Conservation (phyloP, 2,888 invertebrate genomes). For the Apantesis nais region DNA sequence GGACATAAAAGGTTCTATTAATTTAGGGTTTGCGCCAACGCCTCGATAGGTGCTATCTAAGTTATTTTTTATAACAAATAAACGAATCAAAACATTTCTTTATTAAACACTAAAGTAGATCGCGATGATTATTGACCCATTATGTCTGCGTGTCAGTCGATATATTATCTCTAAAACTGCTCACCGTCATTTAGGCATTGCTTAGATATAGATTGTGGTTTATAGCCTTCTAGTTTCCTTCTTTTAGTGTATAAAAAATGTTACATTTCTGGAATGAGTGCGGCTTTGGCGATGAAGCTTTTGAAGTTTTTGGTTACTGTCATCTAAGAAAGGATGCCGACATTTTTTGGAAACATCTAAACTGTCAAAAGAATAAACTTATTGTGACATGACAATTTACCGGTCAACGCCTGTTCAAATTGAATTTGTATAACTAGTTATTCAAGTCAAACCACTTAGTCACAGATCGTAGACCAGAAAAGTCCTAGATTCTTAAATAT, state of each 20-base stretch:
- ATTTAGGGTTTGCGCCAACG: constrained; percentile 45
- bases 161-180: constrained; percentile 62
- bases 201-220: constrained; percentile 39
- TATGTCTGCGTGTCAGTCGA: constrained; percentile 65
- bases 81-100: constrained; percentile 78
- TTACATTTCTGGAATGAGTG: constrained; percentile 14
- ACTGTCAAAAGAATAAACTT: background rate
- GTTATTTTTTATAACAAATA: constrained; percentile 72
- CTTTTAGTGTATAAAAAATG: constrained; percentile 24
- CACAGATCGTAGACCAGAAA: background rate
- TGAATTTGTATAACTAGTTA: background rate
- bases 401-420: constrained; percentile 3
- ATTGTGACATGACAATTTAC: background rate
- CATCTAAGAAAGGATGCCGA: constrained; percentile 4
- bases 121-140: constrained; percentile 70
- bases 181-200: constrained; percentile 55
- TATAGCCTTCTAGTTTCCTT: constrained; percentile 39
- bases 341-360: background rate
- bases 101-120: constrained; percentile 58
- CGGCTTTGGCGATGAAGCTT: constrained; percentile 13
- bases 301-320: constrained; percentile 7
- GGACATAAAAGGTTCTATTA: constrained; percentile 52
- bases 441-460: background rate
- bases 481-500: background rate
- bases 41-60: constrained; percentile 61